A percentile compares a stretch with the other conserved stretches of the same genome.
phyloP scores from a whole-genome alignment of 2,888 invertebrate species.

The Tineola bisselliella region DNA sequence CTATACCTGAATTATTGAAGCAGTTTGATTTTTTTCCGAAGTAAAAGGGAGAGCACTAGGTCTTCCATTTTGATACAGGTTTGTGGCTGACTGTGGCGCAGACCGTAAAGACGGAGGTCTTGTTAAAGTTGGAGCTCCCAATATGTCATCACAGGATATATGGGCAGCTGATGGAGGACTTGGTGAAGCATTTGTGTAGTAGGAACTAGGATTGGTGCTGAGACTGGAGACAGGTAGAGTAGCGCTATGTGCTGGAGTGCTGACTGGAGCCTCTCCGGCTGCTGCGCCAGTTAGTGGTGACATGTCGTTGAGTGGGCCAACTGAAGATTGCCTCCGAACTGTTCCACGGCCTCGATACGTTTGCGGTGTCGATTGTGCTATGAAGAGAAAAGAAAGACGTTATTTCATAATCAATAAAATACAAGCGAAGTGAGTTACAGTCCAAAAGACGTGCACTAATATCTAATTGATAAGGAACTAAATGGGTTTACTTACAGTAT shows the following conservation, averaged over 20 bases:
- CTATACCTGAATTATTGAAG: slow-evolving; percentile 12
- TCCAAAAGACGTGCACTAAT: background rate
- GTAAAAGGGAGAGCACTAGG: slow-evolving; percentile 39
- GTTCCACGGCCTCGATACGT: slow-evolving; percentile 68
- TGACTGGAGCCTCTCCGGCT: slow-evolving; percentile 42
- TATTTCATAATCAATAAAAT: background rate
- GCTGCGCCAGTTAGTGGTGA: slow-evolving; percentile 50
- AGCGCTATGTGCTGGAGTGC: slow-evolving; percentile 59
- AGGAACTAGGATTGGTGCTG: slow-evolving; percentile 64
- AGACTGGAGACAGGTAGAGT: slow-evolving; percentile 65
- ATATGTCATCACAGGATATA: slow-evolving; percentile 58
- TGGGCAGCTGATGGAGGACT: slow-evolving; percentile 64
- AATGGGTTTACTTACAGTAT: slow-evolving; percentile 62
- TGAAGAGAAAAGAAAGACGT: slow-evolving; percentile 26
- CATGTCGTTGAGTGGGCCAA: slow-evolving; percentile 68
- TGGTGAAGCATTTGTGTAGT: slow-evolving; percentile 71
- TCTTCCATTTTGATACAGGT: slow-evolving; percentile 52
- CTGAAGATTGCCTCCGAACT: slow-evolving; percentile 71
- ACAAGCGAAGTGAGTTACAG: background rate
- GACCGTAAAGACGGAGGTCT: slow-evolving; percentile 52
- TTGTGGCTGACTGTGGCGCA: slow-evolving; percentile 59
- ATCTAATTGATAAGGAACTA: background rate
- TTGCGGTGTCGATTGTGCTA: slow-evolving; percentile 72
- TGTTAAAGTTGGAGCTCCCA: slow-evolving; percentile 37
- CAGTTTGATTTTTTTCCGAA: slow-evolving; percentile 25